Evolutionary conservation across 1,140 invertebrate species (phyloP).

Genomic region (Venturia canescens): DNA sequence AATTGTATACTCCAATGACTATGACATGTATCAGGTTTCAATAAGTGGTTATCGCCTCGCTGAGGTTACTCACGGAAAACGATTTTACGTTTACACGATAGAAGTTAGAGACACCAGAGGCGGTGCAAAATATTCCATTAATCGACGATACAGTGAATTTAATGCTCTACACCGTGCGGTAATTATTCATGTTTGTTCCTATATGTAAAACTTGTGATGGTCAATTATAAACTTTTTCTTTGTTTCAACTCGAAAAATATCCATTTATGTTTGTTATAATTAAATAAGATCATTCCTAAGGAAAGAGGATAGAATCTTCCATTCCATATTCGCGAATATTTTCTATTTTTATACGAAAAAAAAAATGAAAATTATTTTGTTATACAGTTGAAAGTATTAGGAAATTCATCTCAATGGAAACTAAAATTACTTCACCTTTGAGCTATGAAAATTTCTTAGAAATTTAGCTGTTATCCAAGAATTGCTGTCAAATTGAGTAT

Average conservation of each 20-base stretch:
- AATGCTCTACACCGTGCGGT: constrained; percentile 80
- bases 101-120: constrained; percentile 74
- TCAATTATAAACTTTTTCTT: constrained; percentile 17
- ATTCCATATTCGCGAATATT: too few species aligned
- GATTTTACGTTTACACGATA: constrained; percentile 79
- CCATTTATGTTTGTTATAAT: too few species aligned
- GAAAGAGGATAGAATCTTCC: too few species aligned
- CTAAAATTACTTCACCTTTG: background rate
- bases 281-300: too few species aligned
- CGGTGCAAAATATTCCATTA: constrained; percentile 74
- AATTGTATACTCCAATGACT: constrained; percentile 44
- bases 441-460: background rate
- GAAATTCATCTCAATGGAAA: too few species aligned
- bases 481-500: background rate
- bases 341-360: too few species aligned
- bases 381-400: constrained; percentile 52
- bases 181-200: constrained; percentile 53
- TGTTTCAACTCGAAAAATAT: background rate
- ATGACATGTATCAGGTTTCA: constrained; percentile 74
- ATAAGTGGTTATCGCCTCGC: constrained; percentile 74
- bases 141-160: constrained; percentile 81
- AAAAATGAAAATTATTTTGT: constrained; percentile 55
- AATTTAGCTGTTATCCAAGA: background rate
- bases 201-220: background rate
- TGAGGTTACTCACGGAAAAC: constrained; percentile 72